Base-by-base conservation (phyloP, 2,113 vertebrate species). In the Phyllopteryx taeniolatus region DNA sequence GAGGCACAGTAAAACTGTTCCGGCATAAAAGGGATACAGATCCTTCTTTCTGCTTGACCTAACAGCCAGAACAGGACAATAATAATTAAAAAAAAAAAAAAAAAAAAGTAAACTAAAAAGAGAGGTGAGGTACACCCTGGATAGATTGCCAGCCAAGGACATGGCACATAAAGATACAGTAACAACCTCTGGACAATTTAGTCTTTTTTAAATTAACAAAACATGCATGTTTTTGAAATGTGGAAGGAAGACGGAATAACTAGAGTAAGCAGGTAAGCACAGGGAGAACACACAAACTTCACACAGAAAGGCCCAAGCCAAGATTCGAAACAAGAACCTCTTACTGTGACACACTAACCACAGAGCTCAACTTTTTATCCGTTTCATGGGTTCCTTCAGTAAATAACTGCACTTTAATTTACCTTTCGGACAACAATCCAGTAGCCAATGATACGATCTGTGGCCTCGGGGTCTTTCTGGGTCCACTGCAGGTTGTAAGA, bases 401-500 rank as follows among this genome's bases (percentile, higher is more conserved):
- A n/a, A 70, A 22, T 59, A 15, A n/a, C 20, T n/a, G 27, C 5
- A 4, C 15, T 31, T 47, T 39, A 19, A 42, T 90, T 88, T 92
- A 99, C 96, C 95, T 96, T 95, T 33, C 90, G 91, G 67, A 97
- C 83, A 72, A 93, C 95, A 79, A 99, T 87, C 85, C 93, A 94
- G 88, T 98, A 99, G 77, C 93, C 95, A 42, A 96, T 94, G 78
- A 99, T 91, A 0, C 90, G 93, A 85, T 98, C 98, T 3, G 98
- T 96, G 3, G 95, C 95, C 0, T 91, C 89, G 0, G 98, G 96
- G n/a, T 99, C 95, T 85, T 85, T 96, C 91, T 99, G 98, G 0
- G 98, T 99, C 97, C 97, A 99, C 91, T 99, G 97, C 81, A 99
- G 91, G 85, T 95, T 74, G 83, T 96, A 99, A 70, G 97, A 98